A percentile compares a stretch with the other conserved stretches of the same genome.
These are phyloP conservation scores for Dipodomys ordii DNA, from an alignment of 2,113 vertebrate species.

Conservation along the genomic window DNA sequence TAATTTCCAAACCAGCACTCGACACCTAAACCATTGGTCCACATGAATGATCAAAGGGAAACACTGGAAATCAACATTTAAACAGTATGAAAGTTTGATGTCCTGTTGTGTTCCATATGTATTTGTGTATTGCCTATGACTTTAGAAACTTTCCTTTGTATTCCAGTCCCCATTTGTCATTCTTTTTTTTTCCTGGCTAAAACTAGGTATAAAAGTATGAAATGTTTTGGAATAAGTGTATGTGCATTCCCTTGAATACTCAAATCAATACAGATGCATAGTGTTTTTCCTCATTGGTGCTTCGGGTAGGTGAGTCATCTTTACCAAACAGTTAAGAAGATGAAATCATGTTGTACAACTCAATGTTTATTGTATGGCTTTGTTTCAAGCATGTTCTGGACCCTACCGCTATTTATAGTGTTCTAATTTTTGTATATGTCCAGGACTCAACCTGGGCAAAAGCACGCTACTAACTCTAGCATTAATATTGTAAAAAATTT, in stretches of 20 bases:
- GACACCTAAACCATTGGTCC: not conserved
- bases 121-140: not conserved
- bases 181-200: not conserved
- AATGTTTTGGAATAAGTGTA: constrained; percentile 22
- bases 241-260: constrained; percentile 1
- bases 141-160: not conserved
- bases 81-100: not conserved
- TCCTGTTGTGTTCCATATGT: not conserved
- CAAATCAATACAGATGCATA: not conserved
- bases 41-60: not conserved
- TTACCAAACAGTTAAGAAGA: constrained; percentile 2
- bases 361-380: constrained; percentile 25
- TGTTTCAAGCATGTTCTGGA: not conserved
- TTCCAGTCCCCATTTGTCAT: too few species aligned
- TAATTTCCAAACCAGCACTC: not conserved
- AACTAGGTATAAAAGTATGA: not conserved
- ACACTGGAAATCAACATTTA: not conserved
- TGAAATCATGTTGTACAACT: not conserved
- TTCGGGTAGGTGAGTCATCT: not conserved
- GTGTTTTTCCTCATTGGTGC: not conserved
- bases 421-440: not conserved
- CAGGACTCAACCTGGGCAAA: constrained; percentile 6
- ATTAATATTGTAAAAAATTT: constrained; percentile 74
- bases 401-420: not conserved
- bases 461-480: not conserved